Conservation (phyloP, 2,113 vertebrate species). For the Coptodon bakossiorum region DNA sequence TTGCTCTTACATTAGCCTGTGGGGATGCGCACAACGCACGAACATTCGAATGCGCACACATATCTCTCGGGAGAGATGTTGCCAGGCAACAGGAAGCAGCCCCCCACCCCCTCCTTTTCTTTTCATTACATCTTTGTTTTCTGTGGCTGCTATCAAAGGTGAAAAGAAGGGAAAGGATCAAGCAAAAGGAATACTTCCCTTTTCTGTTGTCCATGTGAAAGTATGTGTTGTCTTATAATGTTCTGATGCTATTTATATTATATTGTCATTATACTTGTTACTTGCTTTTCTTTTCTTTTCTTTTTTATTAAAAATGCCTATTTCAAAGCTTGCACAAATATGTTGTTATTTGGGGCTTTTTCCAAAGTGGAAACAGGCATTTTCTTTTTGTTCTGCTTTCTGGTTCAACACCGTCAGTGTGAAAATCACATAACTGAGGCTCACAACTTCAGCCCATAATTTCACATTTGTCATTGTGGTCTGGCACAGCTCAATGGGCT, state of each 20-base stretch:
- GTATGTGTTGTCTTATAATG: neutral
- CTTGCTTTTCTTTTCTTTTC: neutral
- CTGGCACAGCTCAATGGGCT: neutral
- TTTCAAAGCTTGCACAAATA: neutral
- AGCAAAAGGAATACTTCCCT: neutral
- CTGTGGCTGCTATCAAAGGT: conserved; percentile 17
- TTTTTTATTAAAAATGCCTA: no score
- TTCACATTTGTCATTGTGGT: neutral
- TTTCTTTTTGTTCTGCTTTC: neutral
- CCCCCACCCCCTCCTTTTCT: neutral
- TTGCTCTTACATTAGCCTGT: conserved; percentile 3
- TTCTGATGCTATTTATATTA: neutral
- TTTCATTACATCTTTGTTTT: conserved; percentile 19
- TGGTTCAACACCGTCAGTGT: neutral
- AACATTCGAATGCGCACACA: neutral
- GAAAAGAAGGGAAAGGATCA: conserved; percentile 13
- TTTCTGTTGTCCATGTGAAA: neutral
- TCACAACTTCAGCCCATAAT: neutral
- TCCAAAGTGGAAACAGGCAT: neutral
- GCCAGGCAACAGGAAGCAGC: conserved; percentile 63
- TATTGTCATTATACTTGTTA: neutral
- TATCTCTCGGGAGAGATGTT: conserved; percentile 38
- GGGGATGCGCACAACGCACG: neutral
- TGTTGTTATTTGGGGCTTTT: neutral
- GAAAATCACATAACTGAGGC: neutral